These are phyloP conservation scores for Scylla paramamosain DNA, from an alignment of 1,140 invertebrate species.

Conservation along the genomic window DNA sequence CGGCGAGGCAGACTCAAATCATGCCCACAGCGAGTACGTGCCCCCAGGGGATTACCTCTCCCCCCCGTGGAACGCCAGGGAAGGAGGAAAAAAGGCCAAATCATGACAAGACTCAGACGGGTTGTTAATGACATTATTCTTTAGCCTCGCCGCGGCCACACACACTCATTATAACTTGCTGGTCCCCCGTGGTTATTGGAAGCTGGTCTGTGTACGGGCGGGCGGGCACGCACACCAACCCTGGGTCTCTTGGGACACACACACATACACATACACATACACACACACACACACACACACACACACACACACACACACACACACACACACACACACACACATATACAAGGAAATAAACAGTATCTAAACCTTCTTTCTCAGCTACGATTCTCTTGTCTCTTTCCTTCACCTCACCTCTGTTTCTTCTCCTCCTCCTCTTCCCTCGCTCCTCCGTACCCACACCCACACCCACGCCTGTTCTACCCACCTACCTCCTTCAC, in stretches of 20 bases:
- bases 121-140: conserved; percentile 50
- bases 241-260: too few species aligned
- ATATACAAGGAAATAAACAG: neutral
- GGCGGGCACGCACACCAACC: too few species aligned
- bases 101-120: conserved; percentile 52
- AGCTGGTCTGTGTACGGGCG: neutral
- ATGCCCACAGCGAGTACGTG: too few species aligned
- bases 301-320: conserved; percentile 46
- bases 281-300: conserved; percentile 44
- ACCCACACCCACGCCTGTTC: too few species aligned
- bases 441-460: too few species aligned
- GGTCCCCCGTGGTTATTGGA: conserved; percentile 27
- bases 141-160: conserved; percentile 41
- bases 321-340: conserved; percentile 15
- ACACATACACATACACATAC: neutral
- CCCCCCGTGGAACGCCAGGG: too few species aligned
- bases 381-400: too few species aligned
- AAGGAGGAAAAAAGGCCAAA: neutral
- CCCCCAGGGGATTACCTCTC: too few species aligned
- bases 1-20: neutral
- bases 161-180: conserved; percentile 56
- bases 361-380: too few species aligned
- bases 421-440: neutral
- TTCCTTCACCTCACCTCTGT: neutral
- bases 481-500: neutral